Percentiles rank a stretch among this genome's conserved stretches.
Evolutionary conservation across 1,140 invertebrate species (phyloP).

Genomic region (Contarinia nasturtii): DNA sequence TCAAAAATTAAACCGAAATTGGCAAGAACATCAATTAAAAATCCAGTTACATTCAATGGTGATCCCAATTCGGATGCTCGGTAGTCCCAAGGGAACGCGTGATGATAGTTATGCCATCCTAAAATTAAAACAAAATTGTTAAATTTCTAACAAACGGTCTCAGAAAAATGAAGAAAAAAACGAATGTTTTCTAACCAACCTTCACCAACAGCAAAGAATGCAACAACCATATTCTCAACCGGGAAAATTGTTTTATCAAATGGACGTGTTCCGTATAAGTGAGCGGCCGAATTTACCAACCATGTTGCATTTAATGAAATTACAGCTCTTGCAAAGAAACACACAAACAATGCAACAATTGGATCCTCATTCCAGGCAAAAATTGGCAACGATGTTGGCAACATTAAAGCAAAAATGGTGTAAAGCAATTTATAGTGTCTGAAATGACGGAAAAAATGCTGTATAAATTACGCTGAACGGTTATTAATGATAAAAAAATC

Average conservation of each 20-base stretch:
- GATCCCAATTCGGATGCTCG: slow-evolving; percentile 35
- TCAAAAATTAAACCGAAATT: slow-evolving; percentile 41
- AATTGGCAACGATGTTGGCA: slow-evolving; percentile 51
- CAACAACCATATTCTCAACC: slow-evolving; percentile 32
- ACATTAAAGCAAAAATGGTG: slow-evolving; percentile 36
- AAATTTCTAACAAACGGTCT: no score
- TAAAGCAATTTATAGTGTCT: slow-evolving; percentile 51
- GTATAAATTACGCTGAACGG: neutral
- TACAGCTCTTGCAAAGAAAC: slow-evolving; percentile 46
- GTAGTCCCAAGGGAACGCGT: slow-evolving; percentile 35
- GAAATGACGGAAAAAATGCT: slow-evolving; percentile 10
- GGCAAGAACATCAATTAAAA: slow-evolving; percentile 28
- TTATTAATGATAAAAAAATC: neutral
- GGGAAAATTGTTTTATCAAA: slow-evolving; percentile 41
- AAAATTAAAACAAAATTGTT: no score
- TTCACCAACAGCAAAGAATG: slow-evolving; percentile 32
- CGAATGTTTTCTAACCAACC: slow-evolving; percentile 21
- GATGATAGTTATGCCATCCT: slow-evolving; percentile 62
- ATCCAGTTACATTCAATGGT: slow-evolving; percentile 26
- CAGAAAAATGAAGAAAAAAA: no score
- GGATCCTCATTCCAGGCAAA: slow-evolving; percentile 48
- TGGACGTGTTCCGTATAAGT: slow-evolving; percentile 42
- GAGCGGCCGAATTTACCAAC: slow-evolving; percentile 69
- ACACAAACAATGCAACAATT: slow-evolving; percentile 29
- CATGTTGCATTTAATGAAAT: slow-evolving; percentile 59